Base-by-base conservation (phyloP, 2,113 vertebrate species). In the Malurus elegans region DNA sequence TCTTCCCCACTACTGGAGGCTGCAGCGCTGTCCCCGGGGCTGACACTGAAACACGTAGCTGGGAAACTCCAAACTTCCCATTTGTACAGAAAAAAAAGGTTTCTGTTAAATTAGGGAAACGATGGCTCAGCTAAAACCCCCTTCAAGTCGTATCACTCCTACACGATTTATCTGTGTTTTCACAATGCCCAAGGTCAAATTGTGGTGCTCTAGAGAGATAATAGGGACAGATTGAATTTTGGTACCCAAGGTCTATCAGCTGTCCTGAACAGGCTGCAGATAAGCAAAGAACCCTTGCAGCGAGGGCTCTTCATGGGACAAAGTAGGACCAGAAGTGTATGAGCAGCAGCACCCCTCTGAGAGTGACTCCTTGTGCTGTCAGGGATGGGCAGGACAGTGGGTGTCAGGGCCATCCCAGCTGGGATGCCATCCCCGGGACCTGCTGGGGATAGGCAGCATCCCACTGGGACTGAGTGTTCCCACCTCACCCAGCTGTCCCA, bases 61-160 rank as follows among this genome's bases (percentile, higher is more conserved):
- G 57, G 93, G 94, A 95, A 96, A 90, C 72, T 74, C 93, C 89
- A 44, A 4, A 23, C 71, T 96, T 90, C 92, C 71, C 88, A 57
- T 44, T 91, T 62, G 48, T 18, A 57, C 56, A 28, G 69, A 34
- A 70, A 85, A 32, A 51, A 54, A 16, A 47, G 8, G 20, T n/a
- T 58, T 80, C 42, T 92, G 76, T 54, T 50, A 72, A 76, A 79
- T 60, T 6, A 48, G 70, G 88, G 93, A 61, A 92, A 90, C 4
- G 0, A 34, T 24, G 24, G 83, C 88, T 81, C 57, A 91, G 61
- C 48, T 69, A 69, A 94, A 93, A 73, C 4, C 69, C 88, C 83
- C 88, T 86, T 26, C 32, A 15, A 73, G 44, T 21, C 65, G 34
- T 32, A 23, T 9, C 50, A 12, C 16, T 74, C 9, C 0, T 32